Conservation (phyloP, 2,113 vertebrate species). For the Macquaria australasica region DNA sequence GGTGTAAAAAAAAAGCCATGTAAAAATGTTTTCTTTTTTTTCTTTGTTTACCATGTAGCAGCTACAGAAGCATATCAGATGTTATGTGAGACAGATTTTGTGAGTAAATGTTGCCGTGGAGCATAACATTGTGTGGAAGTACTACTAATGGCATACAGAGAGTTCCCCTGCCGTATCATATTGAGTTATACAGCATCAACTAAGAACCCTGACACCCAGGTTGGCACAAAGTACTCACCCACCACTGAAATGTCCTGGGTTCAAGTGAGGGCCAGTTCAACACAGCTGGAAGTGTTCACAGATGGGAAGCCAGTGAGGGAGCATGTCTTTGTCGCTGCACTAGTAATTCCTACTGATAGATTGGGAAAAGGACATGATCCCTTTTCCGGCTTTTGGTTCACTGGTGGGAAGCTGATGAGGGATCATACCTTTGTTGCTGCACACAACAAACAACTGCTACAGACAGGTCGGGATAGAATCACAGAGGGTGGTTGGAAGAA, state of each 20-base stretch:
- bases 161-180: not conserved
- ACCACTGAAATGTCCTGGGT: not conserved
- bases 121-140: not conserved
- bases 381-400: no score
- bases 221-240: not conserved
- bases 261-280: not conserved
- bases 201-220: not conserved
- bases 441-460: not conserved
- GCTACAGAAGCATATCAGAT: not conserved
- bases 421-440: constrained; percentile 8
- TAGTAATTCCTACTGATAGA: not conserved
- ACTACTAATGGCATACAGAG: not conserved
- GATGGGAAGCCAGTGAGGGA: constrained; percentile 6
- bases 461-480: not conserved
- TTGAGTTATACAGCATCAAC: not conserved
- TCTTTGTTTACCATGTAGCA: not conserved
- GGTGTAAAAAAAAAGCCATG: not conserved
- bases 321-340: not conserved
- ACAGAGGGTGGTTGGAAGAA: not conserved
- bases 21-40: not conserved
- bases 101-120: not conserved
- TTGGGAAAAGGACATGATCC: not conserved
- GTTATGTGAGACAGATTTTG: not conserved
- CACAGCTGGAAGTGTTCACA: not conserved
- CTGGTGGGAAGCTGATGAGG: not conserved